phyloP scores from a whole-genome alignment of 2,113 vertebrate genomes.

The Cyrtonyx montezumae region DNA sequence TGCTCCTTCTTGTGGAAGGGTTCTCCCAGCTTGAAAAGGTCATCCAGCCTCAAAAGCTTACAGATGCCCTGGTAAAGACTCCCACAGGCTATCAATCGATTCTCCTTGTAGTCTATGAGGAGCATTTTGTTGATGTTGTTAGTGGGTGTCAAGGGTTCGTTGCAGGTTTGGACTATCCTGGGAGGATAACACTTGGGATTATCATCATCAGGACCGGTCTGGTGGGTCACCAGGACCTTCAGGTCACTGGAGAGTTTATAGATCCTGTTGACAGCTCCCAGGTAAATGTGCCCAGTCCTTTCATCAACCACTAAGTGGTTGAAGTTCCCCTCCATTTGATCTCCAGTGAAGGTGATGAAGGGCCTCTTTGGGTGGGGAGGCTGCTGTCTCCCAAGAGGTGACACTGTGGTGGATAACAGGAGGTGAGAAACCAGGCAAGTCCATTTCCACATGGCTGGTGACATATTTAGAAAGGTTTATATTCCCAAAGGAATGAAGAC shows the following conservation, averaged over 20 bases:
- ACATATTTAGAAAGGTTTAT: constrained; percentile 69
- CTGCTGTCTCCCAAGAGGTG: constrained; percentile 79
- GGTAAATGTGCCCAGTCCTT: constrained; percentile 93
- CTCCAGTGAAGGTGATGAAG: constrained; percentile 86
- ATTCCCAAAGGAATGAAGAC: constrained; percentile 64
- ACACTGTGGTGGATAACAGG: constrained; percentile 82
- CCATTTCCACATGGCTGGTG: constrained; percentile 83
- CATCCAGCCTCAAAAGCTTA: constrained; percentile 94
- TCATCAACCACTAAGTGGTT: constrained; percentile 96
- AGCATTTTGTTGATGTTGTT: constrained; percentile 99
- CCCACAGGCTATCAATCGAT: constrained; percentile 93
- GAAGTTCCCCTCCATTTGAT: constrained; percentile 89
- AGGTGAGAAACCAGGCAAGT: constrained; percentile 88
- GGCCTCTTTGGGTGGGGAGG: constrained; percentile 80
- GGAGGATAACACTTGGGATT: constrained; percentile 98
- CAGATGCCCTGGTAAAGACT: constrained; percentile 98
- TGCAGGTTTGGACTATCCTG: constrained; percentile 95
- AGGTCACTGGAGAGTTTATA: constrained; percentile 93
- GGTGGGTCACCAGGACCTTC: constrained; percentile 90
- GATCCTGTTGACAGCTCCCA: constrained; percentile 96
- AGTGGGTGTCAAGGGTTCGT: constrained; percentile 89
- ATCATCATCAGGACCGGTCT: constrained; percentile 96
- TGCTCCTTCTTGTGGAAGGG: constrained; percentile 99
- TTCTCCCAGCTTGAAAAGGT: constrained; percentile 98
- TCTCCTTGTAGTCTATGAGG: constrained; percentile 96